Conservation (phyloP, 2,797 vertebrate species). For the Stomatorhinus walkeri region DNA sequence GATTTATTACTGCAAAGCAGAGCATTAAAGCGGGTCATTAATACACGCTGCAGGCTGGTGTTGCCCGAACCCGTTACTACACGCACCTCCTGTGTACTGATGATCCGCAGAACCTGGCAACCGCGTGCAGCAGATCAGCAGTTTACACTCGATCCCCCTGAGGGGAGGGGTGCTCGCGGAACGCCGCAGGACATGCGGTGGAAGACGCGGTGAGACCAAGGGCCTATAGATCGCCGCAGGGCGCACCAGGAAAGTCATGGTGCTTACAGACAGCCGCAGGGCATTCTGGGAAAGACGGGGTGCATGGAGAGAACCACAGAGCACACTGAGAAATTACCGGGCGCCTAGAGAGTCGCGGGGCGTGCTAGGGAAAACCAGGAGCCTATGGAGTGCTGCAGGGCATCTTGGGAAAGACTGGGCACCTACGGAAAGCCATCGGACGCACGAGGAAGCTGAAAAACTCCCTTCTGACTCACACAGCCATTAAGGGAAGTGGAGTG, state of each 20-base stretch:
- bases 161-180: background rate
- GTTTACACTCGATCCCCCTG: background rate
- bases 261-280: background rate
- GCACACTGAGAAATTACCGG: background rate
- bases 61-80: background rate
- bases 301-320: background rate
- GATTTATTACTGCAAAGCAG: constrained; percentile 8
- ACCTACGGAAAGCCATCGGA: background rate
- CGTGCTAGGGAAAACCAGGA: background rate
- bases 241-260: background rate
- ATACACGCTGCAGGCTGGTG: background rate
- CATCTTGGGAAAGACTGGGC: background rate
- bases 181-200: background rate
- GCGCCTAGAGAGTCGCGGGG: background rate
- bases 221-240: background rate
- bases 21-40: background rate
- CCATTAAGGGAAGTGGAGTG: background rate
- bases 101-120: background rate
- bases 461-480: background rate
- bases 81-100: background rate
- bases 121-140: background rate
- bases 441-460: background rate
- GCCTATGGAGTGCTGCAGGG: background rate
- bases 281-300: background rate
- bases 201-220: background rate